Percentiles rank a stretch among this genome's conserved stretches.
These are phyloP conservation scores for Oenanthe oenanthe DNA, from an alignment of 2,113 vertebrate species.

Conservation along the genomic window DNA sequence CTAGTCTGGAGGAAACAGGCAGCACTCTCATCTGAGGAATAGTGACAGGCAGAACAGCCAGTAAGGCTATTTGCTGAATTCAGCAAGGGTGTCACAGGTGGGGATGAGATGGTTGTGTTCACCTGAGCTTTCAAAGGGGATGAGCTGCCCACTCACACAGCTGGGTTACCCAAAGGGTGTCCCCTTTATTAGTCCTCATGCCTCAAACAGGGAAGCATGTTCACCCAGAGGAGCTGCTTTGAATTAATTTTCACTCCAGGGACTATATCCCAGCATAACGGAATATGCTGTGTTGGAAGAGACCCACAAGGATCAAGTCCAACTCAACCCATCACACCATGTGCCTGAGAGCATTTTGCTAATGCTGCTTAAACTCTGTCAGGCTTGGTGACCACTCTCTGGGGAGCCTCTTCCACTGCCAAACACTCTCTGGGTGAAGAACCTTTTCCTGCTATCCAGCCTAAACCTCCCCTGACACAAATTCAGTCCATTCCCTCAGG, in stretches of 20 bases:
- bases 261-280: background rate
- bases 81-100: background rate
- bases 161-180: background rate
- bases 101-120: accelerated
- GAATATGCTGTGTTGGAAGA: background rate
- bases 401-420: background rate
- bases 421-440: background rate
- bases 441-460: accelerated
- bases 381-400: background rate
- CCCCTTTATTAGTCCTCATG: background rate
- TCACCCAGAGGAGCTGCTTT: background rate
- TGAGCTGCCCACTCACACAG: background rate
- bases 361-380: background rate
- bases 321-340: background rate
- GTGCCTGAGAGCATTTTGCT: background rate
- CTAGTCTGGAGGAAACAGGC: background rate
- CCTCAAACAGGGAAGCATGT: background rate
- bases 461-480: background rate
- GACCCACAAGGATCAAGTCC: background rate
- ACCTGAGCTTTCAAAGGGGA: background rate
- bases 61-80: background rate
- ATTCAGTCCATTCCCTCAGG: accelerated
- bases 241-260: background rate
- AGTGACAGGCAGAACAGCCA: background rate
- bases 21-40: background rate